Evolutionary conservation across 1,140 invertebrate genomes (phyloP).

Genomic region (Temnothorax curvispinosus): DNA sequence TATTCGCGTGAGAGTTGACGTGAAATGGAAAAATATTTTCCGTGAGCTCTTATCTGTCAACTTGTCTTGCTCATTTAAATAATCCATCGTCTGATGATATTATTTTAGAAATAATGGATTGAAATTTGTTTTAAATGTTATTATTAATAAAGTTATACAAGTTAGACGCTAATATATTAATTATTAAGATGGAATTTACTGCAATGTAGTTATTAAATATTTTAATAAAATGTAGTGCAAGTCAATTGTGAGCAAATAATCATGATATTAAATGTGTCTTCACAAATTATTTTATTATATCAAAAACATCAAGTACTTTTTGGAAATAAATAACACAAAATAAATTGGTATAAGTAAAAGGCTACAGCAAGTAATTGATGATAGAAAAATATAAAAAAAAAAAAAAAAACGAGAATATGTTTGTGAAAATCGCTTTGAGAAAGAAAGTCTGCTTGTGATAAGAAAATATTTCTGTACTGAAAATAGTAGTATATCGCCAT

Average conservation of each 20-base stretch:
- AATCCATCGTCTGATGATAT: background rate
- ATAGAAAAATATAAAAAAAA: conserved; percentile 14
- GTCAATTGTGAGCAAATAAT: background rate
- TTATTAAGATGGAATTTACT: conserved; percentile 5
- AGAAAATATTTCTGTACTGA: conserved; percentile 48
- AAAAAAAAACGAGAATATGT: background rate
- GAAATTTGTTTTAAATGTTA: background rate
- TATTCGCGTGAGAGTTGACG: background rate
- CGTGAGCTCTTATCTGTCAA: background rate
- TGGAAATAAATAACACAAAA: background rate
- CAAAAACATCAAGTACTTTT: background rate
- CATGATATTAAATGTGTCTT: background rate
- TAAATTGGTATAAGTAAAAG: background rate
- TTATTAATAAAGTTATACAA: background rate
- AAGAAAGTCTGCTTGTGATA: conserved; percentile 46
- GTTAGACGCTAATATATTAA: background rate
- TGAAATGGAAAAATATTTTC: conserved; percentile 30
- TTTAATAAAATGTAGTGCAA: background rate
- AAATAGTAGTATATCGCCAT: conserved; percentile 27
- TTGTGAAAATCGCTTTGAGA: conserved; percentile 26
- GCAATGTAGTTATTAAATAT: background rate
- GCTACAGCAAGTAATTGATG: background rate
- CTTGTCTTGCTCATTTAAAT: background rate
- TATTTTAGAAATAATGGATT: background rate
- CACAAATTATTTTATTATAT: background rate